Conservation (phyloP, 2,888 invertebrate genomes). For the Lasioglossum malachurum region DNA sequence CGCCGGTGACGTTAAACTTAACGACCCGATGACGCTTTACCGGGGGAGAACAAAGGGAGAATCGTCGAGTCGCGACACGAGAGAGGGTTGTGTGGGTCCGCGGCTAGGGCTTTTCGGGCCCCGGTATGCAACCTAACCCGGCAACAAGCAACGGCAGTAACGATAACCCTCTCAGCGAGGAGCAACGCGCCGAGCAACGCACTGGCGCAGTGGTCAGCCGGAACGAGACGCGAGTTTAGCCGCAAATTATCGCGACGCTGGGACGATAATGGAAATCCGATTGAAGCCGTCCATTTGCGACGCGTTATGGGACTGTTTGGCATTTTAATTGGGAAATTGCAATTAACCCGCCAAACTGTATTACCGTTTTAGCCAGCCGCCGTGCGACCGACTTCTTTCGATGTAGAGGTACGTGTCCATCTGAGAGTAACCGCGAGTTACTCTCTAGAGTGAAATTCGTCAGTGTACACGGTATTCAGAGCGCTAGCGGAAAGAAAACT, state of each 20-base stretch:
- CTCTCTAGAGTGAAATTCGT: too few relatives aligned
- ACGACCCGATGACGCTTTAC: constrained; percentile 57
- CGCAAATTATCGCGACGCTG: constrained; percentile 79
- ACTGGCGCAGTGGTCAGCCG: constrained; percentile 52
- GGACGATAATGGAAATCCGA: constrained; percentile 82
- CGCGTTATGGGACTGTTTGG: constrained; percentile 74
- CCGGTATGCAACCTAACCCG: not conserved
- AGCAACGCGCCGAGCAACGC: not conserved
- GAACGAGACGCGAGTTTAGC: constrained; percentile 73
- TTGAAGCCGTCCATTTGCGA: constrained; percentile 77
- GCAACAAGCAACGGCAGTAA: constrained; percentile 59
- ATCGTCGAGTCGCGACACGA: constrained; percentile 31
- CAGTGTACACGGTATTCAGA: too few relatives aligned
- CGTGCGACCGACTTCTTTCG: constrained; percentile 32
- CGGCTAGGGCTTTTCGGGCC: constrained; percentile 38
- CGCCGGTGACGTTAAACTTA: constrained; percentile 58
- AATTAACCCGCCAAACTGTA: constrained; percentile 75
- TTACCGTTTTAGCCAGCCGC: constrained; percentile 58
- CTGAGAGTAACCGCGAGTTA: too few relatives aligned
- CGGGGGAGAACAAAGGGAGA: constrained; percentile 55
- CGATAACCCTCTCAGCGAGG: constrained; percentile 42
- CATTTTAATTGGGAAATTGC: constrained; percentile 80
- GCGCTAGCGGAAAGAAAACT: too few relatives aligned
- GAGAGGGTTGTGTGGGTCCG: constrained; percentile 19
- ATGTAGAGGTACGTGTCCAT: too few relatives aligned